phyloP scores from a whole-genome alignment of 2,888 invertebrate species.

The Athalia circularis region DNA sequence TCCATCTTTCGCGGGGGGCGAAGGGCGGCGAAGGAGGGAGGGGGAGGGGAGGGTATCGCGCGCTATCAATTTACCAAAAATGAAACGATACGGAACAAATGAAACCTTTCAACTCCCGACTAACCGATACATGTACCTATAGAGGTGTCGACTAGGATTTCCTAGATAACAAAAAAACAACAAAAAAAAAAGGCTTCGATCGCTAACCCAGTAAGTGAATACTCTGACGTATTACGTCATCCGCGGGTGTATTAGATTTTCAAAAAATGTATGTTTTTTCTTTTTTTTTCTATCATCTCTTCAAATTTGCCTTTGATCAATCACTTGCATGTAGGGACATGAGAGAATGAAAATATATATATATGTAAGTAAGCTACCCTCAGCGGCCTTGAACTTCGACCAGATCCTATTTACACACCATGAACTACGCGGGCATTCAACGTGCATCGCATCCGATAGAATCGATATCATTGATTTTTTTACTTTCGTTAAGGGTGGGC shows the following conservation, averaged over 20 bases:
- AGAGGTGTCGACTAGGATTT: slow-evolving; percentile 41
- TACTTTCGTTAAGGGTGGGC: slow-evolving; percentile 39
- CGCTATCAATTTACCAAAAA: slow-evolving; percentile 18
- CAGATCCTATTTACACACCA: slow-evolving; percentile 37
- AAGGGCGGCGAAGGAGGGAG: no score
- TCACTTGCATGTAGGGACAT: no score
- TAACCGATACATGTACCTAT: background rate
- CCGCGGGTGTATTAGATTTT: no score
- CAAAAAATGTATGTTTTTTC: no score
- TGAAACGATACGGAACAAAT: slow-evolving; percentile 9
- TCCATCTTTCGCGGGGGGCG: background rate
- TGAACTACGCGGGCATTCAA: slow-evolving; percentile 23
- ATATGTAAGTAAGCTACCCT: background rate
- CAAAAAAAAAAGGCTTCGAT: slow-evolving; percentile 32
- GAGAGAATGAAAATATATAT: background rate
- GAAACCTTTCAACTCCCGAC: slow-evolving; percentile 21
- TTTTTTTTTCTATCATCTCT: no score
- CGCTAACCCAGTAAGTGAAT: slow-evolving; percentile 5
- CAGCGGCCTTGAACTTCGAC: slow-evolving; percentile 56
- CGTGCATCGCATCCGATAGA: slow-evolving; percentile 54
- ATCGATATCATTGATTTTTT: slow-evolving; percentile 61
- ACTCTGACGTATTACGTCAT: no score
- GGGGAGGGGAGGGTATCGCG: background rate
- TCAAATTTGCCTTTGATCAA: no score
- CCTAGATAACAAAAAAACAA: background rate